phyloP scores from a whole-genome alignment of 2,113 vertebrate species.

The Cyprinodon variegatus region DNA sequence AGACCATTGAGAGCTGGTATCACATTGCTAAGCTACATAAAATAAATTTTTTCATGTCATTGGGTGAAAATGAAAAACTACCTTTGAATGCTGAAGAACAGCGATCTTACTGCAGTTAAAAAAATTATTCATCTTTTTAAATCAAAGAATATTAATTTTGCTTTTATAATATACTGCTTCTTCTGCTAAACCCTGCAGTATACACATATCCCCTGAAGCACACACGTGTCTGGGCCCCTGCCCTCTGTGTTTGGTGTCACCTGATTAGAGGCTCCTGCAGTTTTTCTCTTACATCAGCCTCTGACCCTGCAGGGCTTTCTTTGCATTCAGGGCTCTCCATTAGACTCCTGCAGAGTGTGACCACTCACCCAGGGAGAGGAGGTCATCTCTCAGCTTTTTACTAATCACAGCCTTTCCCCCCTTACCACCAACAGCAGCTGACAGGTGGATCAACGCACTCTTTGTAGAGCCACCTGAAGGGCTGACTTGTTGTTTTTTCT shows the following conservation, averaged over 20 bases:
- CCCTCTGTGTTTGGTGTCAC: conserved; percentile 33
- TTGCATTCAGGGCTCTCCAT: conserved; percentile 53
- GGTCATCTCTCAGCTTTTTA: conserved; percentile 44
- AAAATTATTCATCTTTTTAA: not conserved
- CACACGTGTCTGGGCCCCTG: not conserved
- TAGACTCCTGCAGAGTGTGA: conserved; percentile 68
- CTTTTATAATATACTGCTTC: not conserved
- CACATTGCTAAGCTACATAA: too few relatives aligned
- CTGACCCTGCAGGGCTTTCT: conserved; percentile 46
- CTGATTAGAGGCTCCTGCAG: conserved; percentile 63
- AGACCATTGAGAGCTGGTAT: too few relatives aligned
- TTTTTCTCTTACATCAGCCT: conserved; percentile 46
- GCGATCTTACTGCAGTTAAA: too few relatives aligned
- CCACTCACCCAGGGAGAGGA: conserved; percentile 65
- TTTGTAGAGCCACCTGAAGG: conserved; percentile 69
- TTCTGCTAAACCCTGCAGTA: conserved; percentile 5
- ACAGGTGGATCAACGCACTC: conserved; percentile 71
- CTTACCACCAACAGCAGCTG: conserved; percentile 35
- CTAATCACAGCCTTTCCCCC: conserved; percentile 56
- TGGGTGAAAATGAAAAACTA: too few relatives aligned
- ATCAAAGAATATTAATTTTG: not conserved
- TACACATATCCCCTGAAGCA: conserved; percentile 6
- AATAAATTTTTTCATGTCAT: too few relatives aligned
- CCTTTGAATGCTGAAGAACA: too few relatives aligned
- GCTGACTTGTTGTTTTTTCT: conserved; percentile 13